These are phyloP conservation scores for Archips xylosteana DNA, from an alignment of 2,888 invertebrate species.

Conservation along the genomic window DNA sequence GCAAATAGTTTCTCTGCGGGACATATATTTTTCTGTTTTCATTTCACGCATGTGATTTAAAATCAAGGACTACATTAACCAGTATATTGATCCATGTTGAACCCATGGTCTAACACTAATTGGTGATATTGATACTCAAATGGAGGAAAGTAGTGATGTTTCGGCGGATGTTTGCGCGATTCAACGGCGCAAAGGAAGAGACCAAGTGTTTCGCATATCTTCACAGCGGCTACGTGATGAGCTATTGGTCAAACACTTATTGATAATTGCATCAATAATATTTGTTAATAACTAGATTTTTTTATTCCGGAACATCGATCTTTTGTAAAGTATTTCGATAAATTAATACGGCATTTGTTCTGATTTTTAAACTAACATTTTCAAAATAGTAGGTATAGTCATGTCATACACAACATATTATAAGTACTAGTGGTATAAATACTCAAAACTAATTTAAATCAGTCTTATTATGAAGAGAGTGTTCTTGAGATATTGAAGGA, in stretches of 20 bases:
- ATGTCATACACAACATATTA: too few species aligned
- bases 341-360: background rate
- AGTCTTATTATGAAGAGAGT: too few species aligned
- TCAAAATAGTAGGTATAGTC: background rate
- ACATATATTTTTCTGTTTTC: background rate
- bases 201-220: conserved; percentile 64
- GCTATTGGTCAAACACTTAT: conserved; percentile 3
- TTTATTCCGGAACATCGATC: too few species aligned
- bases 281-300: background rate
- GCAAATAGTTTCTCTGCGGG: background rate
- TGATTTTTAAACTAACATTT: background rate
- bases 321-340: background rate
- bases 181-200: conserved; percentile 60
- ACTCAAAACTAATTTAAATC: too few species aligned
- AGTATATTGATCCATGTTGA: background rate
- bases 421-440: too few species aligned
- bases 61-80: background rate
- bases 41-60: background rate
- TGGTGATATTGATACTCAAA: conserved; percentile 33
- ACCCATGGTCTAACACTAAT: conserved; percentile 10
- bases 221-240: conserved; percentile 13
- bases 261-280: background rate
- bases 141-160: conserved; percentile 44
- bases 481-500: too few species aligned
- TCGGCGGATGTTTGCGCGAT: conserved; percentile 76